Percentiles rank a stretch among this genome's conserved stretches.
Conservation (phyloP, 2,888 invertebrate genomes). For the Bugula neritina region DNA sequence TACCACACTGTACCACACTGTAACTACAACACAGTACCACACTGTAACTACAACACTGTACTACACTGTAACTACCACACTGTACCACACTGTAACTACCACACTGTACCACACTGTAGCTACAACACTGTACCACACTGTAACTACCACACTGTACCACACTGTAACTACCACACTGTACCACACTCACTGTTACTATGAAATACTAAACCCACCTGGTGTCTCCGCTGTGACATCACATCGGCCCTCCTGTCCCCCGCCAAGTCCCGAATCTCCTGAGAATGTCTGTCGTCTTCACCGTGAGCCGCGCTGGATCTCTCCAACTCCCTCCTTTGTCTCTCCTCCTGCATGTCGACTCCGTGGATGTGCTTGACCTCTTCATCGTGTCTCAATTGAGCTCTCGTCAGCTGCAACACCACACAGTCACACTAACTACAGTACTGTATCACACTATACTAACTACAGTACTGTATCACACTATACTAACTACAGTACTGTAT, state of each 20-base stretch:
- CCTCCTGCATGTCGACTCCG: slow-evolving; percentile 11
- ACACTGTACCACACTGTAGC: too few species aligned
- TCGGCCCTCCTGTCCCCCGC: neutral
- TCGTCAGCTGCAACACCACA: neutral
- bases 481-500: too few species aligned
- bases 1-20: too few species aligned
- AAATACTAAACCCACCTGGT: slow-evolving; percentile 2
- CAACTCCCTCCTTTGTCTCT: neutral
- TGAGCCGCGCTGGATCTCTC: neutral
- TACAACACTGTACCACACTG: too few species aligned
- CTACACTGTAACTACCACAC: too few species aligned
- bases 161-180: too few species aligned
- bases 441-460: neutral
- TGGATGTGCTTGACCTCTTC: slow-evolving; percentile 11
- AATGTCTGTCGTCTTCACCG: neutral
- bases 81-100: too few species aligned
- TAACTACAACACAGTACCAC: too few species aligned
- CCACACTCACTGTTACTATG: too few species aligned
- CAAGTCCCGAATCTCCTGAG: neutral
- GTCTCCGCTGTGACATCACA: neutral
- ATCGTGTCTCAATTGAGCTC: slow-evolving; percentile 19
- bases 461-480: neutral
- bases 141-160: too few species aligned
- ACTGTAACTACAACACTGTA: too few species aligned
- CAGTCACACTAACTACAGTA: neutral